These are phyloP conservation scores for Rhimphoctona megacephalus DNA, from an alignment of 2,888 invertebrate genomes.

Conservation along the genomic window DNA sequence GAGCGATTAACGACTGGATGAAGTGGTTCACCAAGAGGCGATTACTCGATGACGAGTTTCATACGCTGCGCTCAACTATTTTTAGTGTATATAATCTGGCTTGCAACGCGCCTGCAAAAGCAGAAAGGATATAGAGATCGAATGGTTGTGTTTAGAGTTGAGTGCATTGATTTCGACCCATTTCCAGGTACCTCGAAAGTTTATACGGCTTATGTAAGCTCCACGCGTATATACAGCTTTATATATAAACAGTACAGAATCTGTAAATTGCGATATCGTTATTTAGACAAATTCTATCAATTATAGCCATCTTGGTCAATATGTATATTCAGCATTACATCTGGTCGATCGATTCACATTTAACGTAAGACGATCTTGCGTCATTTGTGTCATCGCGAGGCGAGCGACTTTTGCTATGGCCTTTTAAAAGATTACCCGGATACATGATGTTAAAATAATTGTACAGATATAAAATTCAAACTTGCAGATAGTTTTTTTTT, in stretches of 20 bases:
- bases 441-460: constrained; percentile 27
- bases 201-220: constrained; percentile 11
- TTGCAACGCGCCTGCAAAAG: constrained; percentile 28
- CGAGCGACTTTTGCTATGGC: constrained; percentile 56
- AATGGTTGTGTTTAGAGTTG: not conserved
- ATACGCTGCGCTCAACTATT: constrained; percentile 56
- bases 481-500: not conserved
- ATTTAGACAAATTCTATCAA: constrained; percentile 32
- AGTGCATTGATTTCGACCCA: constrained; percentile 28
- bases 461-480: not conserved
- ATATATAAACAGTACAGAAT: not conserved
- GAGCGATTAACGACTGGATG: constrained; percentile 55
- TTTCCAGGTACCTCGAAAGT: constrained; percentile 45
- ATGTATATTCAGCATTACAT: constrained; percentile 55
- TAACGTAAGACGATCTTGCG: constrained; percentile 41
- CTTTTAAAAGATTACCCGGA: constrained; percentile 45
- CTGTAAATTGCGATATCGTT: constrained; percentile 28
- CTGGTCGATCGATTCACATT: constrained; percentile 55
- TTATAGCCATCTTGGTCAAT: constrained; percentile 44
- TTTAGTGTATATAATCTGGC: constrained; percentile 52
- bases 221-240: not conserved
- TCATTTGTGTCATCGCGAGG: constrained; percentile 64
- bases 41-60: constrained; percentile 65
- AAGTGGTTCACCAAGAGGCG: constrained; percentile 58
- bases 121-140: constrained; percentile 13